A percentile compares a stretch with the other conserved stretches of the same genome.
Conservation (phyloP, 2,113 vertebrate genomes). For the Neogale vison region DNA sequence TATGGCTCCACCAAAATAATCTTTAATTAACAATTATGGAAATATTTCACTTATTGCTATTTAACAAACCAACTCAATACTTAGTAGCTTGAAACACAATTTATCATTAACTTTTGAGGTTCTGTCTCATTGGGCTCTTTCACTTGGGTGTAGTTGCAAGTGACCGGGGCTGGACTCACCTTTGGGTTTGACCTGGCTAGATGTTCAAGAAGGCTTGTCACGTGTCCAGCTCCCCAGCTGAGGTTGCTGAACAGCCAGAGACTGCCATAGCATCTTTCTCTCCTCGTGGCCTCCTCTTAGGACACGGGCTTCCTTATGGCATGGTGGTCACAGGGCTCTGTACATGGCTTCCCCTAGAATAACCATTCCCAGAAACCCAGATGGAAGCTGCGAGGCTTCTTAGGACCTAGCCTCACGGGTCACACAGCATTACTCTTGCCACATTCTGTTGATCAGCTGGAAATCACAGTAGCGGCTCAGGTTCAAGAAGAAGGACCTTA, state of each 20-base stretch:
- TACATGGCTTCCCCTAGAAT: not conserved
- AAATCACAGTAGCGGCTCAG: not conserved
- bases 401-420: too few species aligned
- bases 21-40: not conserved
- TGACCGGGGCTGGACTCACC: too few species aligned
- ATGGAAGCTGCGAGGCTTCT: not conserved
- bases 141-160: too few species aligned
- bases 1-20: not conserved
- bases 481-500: not conserved
- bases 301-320: not conserved
- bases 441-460: not conserved
- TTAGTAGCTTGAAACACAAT: not conserved
- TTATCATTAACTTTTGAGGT: not conserved
- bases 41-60: not conserved
- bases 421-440: not conserved
- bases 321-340: not conserved
- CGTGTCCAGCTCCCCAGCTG: fast-evolving
- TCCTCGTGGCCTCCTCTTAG: not conserved
- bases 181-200: too few species aligned
- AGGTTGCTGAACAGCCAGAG: not conserved
- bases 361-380: not conserved
- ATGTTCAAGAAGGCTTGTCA: not conserved
- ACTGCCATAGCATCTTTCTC: not conserved
- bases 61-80: not conserved
- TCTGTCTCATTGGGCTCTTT: not conserved